Evolutionary conservation across 53 echinoderm and acorn worm species (phyloP).

Genomic region (Hippasteria phrygiana): DNA sequence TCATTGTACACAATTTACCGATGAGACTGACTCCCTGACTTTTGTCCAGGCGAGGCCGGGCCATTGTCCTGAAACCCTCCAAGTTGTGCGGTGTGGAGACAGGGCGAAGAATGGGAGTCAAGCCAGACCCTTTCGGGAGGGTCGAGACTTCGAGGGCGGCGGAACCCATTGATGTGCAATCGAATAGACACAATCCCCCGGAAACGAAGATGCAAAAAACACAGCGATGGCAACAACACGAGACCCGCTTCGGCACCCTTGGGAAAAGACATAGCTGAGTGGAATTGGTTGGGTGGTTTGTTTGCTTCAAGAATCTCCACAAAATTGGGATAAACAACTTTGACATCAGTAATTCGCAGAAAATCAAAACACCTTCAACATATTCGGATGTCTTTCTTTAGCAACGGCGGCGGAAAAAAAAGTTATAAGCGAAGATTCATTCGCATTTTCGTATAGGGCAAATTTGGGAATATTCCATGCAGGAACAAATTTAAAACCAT

Average conservation of each 20-base stretch:
- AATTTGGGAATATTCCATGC: no score
- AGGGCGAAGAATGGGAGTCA: constrained; percentile 28
- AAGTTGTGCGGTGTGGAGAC: constrained; percentile 58
- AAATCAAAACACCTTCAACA: no score
- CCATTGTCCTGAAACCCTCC: constrained; percentile 32
- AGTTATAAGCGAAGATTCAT: no score
- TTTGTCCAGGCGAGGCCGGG: constrained; percentile 26
- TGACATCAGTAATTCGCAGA: background rate
- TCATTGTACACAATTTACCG: constrained; percentile 8
- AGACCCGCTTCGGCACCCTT: background rate
- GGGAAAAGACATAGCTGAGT: constrained; percentile 16
- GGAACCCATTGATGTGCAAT: constrained; percentile 40
- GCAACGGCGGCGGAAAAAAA: no score
- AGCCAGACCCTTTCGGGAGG: background rate
- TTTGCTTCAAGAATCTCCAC: constrained; percentile 2
- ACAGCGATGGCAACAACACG: no score
- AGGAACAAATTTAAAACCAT: no score
- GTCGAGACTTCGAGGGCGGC: background rate
- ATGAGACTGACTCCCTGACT: background rate
- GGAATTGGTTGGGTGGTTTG: constrained; percentile 59
- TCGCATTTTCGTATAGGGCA: no score
- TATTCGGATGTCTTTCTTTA: no score
- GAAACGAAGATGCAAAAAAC: background rate
- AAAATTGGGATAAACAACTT: constrained; percentile 42
- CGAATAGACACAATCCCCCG: background rate